Conservation (phyloP, 2,797 vertebrate genomes). For the Ctenopoma multispine region DNA sequence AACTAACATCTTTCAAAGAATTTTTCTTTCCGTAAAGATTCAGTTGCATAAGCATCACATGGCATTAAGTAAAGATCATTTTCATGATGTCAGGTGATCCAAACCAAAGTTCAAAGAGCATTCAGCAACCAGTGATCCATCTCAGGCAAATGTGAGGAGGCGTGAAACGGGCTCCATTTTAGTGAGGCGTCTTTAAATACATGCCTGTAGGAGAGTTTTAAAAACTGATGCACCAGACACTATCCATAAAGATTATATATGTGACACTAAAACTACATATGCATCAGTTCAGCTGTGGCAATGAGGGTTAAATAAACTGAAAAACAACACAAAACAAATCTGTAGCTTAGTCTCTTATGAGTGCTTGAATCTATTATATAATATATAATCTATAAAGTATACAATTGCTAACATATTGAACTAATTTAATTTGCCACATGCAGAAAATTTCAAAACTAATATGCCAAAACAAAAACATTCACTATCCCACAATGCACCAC, state of each 20-base stretch:
- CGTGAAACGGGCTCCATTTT: constrained; percentile 78
- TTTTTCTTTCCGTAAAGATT: constrained; percentile 39
- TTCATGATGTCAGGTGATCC: constrained; percentile 79
- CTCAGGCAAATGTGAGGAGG: constrained; percentile 85
- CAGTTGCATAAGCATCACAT: constrained; percentile 66
- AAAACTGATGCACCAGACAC: constrained; percentile 27
- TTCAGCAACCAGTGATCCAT: constrained; percentile 87
- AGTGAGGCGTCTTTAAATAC: constrained; percentile 81
- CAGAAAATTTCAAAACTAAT: constrained; percentile 78
- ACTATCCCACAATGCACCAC: constrained; percentile 89
- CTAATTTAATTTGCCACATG: constrained; percentile 78
- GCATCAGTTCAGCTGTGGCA: constrained; percentile 46
- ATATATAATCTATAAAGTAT: no score
- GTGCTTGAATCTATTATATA: neutral
- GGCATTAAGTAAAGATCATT: constrained; percentile 69
- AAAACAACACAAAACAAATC: constrained; percentile 13
- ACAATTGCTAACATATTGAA: neutral
- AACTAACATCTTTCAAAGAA: constrained; percentile 41
- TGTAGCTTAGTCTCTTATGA: neutral
- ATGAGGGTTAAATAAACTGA: constrained; percentile 40
- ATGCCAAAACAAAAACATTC: constrained; percentile 85
- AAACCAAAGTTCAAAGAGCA: constrained; percentile 83
- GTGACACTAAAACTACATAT: constrained; percentile 27
- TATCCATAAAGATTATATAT: constrained; percentile 10
- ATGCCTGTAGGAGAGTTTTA: constrained; percentile 77